Evolutionary conservation across 53 echinoderm and acorn worm genomes (phyloP).

Genomic region (Crossaster papposus): DNA sequence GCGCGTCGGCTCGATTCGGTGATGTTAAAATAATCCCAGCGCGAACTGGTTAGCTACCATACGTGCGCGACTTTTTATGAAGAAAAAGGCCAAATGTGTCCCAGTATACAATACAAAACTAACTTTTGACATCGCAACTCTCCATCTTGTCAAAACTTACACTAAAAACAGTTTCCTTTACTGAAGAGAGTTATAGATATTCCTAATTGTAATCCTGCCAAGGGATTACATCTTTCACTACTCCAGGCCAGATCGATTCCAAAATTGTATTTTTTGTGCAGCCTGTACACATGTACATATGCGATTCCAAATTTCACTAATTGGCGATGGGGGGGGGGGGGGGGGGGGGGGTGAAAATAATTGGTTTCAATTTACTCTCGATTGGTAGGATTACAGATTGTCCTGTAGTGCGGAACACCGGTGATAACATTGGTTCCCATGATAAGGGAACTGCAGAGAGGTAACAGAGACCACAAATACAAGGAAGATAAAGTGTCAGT

Average conservation of each 20-base stretch:
- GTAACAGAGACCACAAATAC: background rate
- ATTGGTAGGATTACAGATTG: slow-evolving; percentile 20
- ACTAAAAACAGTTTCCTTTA: background rate
- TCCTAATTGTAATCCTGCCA: too few species aligned
- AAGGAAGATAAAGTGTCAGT: slow-evolving; percentile 5
- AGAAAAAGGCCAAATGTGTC: too few species aligned
- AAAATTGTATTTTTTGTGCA: too few species aligned
- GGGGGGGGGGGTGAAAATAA: slow-evolving; percentile 12
- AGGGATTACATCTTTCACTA: too few species aligned
- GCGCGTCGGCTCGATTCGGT: too few species aligned
- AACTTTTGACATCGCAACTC: too few species aligned
- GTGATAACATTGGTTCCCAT: background rate
- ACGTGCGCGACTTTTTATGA: too few species aligned
- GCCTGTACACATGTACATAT: background rate
- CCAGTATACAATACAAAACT: too few species aligned
- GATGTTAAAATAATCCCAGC: too few species aligned
- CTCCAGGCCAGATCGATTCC: too few species aligned
- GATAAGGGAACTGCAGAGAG: background rate
- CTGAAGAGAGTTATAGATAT: too few species aligned
- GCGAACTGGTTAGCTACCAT: too few species aligned
- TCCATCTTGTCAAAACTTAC: background rate
- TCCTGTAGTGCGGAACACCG: background rate
- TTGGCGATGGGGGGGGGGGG: slow-evolving; percentile 12
- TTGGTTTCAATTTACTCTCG: slow-evolving; percentile 48
- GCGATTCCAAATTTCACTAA: slow-evolving; percentile 28